Base-by-base conservation (phyloP, 1,140 invertebrate genomes). In the Scaptomyza hsui region DNA sequence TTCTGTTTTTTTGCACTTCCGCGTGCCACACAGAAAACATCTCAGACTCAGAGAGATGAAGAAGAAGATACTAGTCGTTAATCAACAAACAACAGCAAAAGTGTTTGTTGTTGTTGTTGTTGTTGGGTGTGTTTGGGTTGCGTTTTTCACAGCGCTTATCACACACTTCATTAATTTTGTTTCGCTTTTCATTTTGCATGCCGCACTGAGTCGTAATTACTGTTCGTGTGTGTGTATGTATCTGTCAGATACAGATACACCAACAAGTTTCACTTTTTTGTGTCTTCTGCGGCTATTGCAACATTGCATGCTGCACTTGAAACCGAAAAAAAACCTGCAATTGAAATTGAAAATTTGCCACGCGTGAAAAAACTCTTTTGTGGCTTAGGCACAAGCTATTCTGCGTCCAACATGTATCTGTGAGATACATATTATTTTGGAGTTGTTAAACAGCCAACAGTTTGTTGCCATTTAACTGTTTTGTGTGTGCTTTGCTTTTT, bases 101-200 rank as follows among this genome's bases (percentile, higher is more conserved):
- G 39, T 35, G 12, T 44, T 42, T 26, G 32, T 32, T 32, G 16
- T 55, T 39, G 44, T 18, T 57, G 29, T 62, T 55, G 16, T 55
- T 56, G n/a, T n/a, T 26, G 10, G 37, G 12, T 49, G 51, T 72
- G 53, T 65, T 48, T 56, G 55, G 49, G 44, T 75, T 64, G 47
- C 61, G 32, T 76, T 85, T 80, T 85, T 85, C 80, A 59, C 71
- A 56, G 52, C 73, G 69, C 81, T 86, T 85, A 85, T 85, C 80
- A 85, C 77, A 85, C 80, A 85, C 81, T 85, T 85, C 80, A 85
- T 85, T 85, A 85, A 85, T 77, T 85, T 85, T 86, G 81, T 86
- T 85, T 85, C 65, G 80, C 80, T 85, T 85, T 85, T 86, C 82
- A 86, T 80, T 72, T 67, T 75, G 69, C 56, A 68, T 75, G 48